Evolutionary conservation across 2,888 invertebrate species (phyloP), one percentile per base, ranked within the genome.

Genomic region (Xylophagus ater): DNA sequence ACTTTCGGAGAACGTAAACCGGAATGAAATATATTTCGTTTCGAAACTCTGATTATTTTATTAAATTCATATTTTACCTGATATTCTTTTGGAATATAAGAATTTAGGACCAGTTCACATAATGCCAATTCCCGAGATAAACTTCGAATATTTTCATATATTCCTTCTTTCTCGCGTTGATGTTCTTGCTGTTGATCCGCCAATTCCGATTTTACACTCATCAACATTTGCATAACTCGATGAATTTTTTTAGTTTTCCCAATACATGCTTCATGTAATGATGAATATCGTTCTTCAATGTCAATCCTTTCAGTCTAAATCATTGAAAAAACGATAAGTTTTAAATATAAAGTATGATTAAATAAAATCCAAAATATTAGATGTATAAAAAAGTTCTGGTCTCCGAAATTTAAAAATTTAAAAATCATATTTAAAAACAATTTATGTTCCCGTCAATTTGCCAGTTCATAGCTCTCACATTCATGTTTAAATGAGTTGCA

Each of bases 81-180:
- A 65, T 93, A 94, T 59, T 92, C 86, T 53, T 78, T 78, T 2
- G 97, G 97, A 60, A 98, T 92, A 58, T 90, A 96, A 30, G 80
- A 81, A 58, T 93, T 88, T 24, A 97, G 77, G 50, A 97, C 82
- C 5, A 90, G 67, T 60, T 89, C 88, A 34, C 94, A 89, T 2
- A 96, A 70, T 44, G 90, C 86, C 29, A 94, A 71, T 65, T 98
- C 97, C 39, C 92, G 70, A 41, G 85, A 82, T 37, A 97, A 72
- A 39, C 90, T 84, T 10, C 96, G 70, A 34, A 96, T 86, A 51
- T 87, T 90, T 60, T 98, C 96, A 49, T 94, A 69, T 13, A 97
- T 76, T 2, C 89, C 89, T 63, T 97, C 97, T 79, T 93, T 92
- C 68, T 97, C 96, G 28, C 94, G 68, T 68, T 96, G 94, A 58